Base-by-base conservation (phyloP, 2,888 invertebrate genomes). In the Eristalinus aeneus region DNA sequence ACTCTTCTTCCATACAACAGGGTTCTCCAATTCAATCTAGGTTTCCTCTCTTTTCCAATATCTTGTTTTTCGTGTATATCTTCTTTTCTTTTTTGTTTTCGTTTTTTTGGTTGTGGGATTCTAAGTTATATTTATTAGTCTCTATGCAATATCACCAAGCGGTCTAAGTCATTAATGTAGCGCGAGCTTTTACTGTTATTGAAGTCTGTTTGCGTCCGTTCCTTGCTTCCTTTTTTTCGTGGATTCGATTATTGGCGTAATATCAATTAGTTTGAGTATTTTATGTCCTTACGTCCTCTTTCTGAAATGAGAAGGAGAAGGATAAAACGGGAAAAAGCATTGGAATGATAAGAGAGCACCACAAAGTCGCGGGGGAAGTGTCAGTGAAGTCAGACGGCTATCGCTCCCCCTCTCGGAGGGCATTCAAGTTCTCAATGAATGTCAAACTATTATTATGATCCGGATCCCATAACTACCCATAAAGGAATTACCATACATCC, bases 1-100 rank as follows among this genome's bases (percentile, higher is more conserved):
- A 69, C 77, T 73, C 73, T 65, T 76, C 81, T 86, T 86, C 86
- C 86, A 86, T 86, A 86, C 86, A 86, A 82, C 82, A 78, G 65
- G 73, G 86, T 82, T 68, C 54, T 77, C 73, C 72, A 65, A 82
- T 65, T 72, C 76, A 71, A 68, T 65, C 53, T 71, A 67, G 16
- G 9, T 16, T 16, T 4, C n/a, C 39, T 46, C 39, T 1, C 16
- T 1, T 6, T 4, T 8, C 46, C 27, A 5, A 3, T 27, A 27
- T 46, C 16, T 1, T 39, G 39, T 2, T 39, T n/a, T 39, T 39
- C 39, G n/a, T 39, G 12, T 39, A 54, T 36, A 54, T 69, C 64
- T 60, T n/a, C 58, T 64, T 32, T 65, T 63, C 23, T 5, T 46
- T 73, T 46, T 12, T 58, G 46, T 32, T 0, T 68, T 22, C n/a